Conservation (phyloP, 2,113 vertebrate species). For the Mastomys natalensis region DNA sequence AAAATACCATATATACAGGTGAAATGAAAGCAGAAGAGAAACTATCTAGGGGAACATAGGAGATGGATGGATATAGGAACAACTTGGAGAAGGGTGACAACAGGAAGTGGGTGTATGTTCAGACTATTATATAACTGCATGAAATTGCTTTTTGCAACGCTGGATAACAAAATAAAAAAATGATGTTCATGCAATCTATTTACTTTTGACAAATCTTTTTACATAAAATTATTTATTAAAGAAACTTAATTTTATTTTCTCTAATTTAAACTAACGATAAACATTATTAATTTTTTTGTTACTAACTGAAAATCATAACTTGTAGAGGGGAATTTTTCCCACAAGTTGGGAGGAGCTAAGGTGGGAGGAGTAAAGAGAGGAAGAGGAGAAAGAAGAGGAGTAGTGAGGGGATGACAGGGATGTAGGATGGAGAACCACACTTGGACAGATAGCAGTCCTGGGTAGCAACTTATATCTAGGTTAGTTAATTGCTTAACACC, state of each 20-base stretch:
- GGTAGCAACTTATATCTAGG: too few relatives aligned
- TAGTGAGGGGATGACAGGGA: too few relatives aligned
- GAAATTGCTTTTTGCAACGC: neutral
- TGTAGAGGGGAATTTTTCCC: too few relatives aligned
- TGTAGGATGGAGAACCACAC: too few relatives aligned
- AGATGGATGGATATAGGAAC: too few relatives aligned
- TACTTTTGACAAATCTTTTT: neutral
- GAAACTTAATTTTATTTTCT: conserved; percentile 34
- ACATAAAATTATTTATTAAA: neutral
- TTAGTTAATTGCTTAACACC: too few relatives aligned
- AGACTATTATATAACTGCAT: neutral
- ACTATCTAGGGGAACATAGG: too few relatives aligned
- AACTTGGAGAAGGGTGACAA: neutral
- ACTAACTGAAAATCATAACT: neutral
- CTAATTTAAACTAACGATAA: neutral
- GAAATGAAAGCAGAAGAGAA: neutral
- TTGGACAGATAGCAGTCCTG: too few relatives aligned
- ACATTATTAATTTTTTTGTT: neutral
- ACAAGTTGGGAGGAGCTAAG: too few relatives aligned
- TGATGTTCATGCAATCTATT: neutral
- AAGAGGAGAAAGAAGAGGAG: too few relatives aligned
- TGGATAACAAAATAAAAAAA: neutral
- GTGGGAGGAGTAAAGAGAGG: too few relatives aligned
- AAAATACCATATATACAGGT: neutral
- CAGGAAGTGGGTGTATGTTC: neutral